These are phyloP conservation scores for Dryococelus australis DNA, from an alignment of 2,888 invertebrate species.

Conservation along the genomic window DNA sequence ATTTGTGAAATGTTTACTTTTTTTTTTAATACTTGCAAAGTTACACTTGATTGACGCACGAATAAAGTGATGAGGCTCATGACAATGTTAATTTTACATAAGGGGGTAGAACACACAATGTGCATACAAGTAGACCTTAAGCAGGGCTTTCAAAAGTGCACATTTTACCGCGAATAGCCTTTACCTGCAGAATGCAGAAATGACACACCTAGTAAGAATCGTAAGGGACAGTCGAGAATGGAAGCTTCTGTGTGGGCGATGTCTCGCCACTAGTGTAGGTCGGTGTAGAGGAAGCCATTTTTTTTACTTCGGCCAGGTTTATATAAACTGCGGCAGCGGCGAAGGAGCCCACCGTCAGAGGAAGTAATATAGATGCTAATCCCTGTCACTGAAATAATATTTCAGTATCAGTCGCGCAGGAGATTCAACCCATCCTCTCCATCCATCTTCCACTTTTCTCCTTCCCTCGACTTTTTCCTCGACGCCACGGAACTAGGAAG, in stretches of 20 bases:
- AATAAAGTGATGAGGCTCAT: too few relatives aligned
- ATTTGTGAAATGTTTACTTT: too few relatives aligned
- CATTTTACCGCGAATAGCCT: too few relatives aligned
- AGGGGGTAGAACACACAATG: too few relatives aligned
- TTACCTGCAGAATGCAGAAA: too few relatives aligned
- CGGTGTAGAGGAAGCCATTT: not conserved
- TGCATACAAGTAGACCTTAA: too few relatives aligned
- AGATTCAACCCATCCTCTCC: not conserved
- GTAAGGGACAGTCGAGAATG: too few relatives aligned
- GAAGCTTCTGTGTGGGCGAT: not conserved
- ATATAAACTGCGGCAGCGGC: not conserved
- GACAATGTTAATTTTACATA: too few relatives aligned
- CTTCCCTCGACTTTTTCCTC: not conserved
- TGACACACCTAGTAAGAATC: too few relatives aligned
- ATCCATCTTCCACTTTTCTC: not conserved
- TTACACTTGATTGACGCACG: too few relatives aligned
- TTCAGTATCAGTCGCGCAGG: conserved; percentile 1
- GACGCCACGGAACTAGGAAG: not conserved
- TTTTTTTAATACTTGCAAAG: too few relatives aligned
- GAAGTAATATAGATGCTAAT: conserved; percentile 16
- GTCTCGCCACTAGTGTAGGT: not conserved
- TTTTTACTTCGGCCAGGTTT: not conserved
- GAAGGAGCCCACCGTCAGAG: not conserved
- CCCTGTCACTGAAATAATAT: conserved; percentile 11
- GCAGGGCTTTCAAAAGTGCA: too few relatives aligned